phyloP scores from a whole-genome alignment of 2,888 invertebrate species.

The Buathra laborator region DNA sequence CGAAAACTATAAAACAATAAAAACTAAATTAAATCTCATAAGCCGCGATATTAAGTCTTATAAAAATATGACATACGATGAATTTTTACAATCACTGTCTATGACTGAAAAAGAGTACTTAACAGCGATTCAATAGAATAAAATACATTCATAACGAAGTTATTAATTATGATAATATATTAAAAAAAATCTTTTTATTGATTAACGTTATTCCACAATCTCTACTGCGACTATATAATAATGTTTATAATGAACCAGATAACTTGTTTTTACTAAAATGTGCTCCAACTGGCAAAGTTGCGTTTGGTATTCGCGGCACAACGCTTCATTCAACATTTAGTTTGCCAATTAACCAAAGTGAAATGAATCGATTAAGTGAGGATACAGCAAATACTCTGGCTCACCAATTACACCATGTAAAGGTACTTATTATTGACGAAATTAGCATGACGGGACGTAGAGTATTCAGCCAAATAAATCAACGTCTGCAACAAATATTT shows the following conservation, averaged over 20 bases:
- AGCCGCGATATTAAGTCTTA: no score
- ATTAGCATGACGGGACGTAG: constrained; percentile 36
- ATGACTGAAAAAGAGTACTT: no score
- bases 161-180: constrained; percentile 39
- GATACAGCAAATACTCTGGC: constrained; percentile 36
- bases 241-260: constrained; percentile 38
- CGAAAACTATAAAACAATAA: no score
- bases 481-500: constrained; percentile 36
- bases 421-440: constrained; percentile 29
- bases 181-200: constrained; percentile 39
- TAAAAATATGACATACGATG: no score
- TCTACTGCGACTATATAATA: constrained; percentile 25
- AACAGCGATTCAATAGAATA: no score
- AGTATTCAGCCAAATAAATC: constrained; percentile 30
- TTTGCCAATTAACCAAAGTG: constrained; percentile 50
- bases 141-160: constrained; percentile 38
- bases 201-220: constrained; percentile 48
- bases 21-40: no score
- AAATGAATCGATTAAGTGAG: constrained; percentile 22
- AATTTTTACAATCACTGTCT: no score
- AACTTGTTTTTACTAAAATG: constrained; percentile 9
- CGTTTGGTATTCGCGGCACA: constrained; percentile 47
- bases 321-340: constrained; percentile 54
- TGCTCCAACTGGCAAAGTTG: neutral
- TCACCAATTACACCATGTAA: constrained; percentile 9